Evolutionary conservation across 1,140 invertebrate species (phyloP).

Genomic region (Zaprionus taronus): DNA sequence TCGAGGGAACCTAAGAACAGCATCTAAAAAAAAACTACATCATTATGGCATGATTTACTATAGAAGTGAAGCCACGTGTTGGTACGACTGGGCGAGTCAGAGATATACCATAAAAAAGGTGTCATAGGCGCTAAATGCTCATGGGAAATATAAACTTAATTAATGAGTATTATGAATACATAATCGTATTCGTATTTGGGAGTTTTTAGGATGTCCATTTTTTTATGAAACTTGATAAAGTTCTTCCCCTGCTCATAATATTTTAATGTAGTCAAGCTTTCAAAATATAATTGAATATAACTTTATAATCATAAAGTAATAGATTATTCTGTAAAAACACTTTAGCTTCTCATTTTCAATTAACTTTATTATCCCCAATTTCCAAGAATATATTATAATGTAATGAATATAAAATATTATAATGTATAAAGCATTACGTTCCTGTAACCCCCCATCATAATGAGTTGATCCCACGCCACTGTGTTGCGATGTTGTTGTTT

Average conservation of each 20-base stretch:
- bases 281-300: not conserved
- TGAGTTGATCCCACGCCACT: conserved; percentile 13
- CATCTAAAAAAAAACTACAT: not conserved
- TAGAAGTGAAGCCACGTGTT: not conserved
- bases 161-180: not conserved
- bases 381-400: not conserved
- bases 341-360: not conserved
- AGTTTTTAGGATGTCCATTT: not conserved
- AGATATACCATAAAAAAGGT: not conserved
- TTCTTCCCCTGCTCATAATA: not conserved
- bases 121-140: not conserved
- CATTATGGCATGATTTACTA: not conserved
- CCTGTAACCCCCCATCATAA: not conserved
- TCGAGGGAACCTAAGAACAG: not conserved
- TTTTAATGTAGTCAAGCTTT: not conserved
- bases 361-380: not conserved
- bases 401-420: too few relatives aligned
- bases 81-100: too few relatives aligned
- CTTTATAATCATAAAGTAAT: not conserved
- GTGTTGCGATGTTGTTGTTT: not conserved
- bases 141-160: not conserved
- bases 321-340: too few relatives aligned
- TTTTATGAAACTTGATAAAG: not conserved
- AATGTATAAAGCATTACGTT: not conserved
- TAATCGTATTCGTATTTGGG: not conserved